Evolutionary conservation across 2,113 vertebrate species (phyloP), one percentile per base, ranked within the genome.

Genomic region (Cygnus buccinator): DNA sequence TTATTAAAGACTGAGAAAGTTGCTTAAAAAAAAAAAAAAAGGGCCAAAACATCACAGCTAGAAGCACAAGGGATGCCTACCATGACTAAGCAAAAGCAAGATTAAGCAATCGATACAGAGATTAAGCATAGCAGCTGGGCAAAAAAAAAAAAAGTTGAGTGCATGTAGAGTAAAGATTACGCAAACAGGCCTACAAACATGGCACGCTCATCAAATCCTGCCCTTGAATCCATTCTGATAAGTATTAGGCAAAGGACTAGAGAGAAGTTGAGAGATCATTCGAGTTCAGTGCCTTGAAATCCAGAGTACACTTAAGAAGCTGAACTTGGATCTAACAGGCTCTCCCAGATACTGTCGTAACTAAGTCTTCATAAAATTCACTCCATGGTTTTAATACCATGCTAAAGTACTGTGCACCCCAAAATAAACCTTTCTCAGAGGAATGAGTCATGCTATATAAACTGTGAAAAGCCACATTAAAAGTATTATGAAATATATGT

Each of bases 1-100:
- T 68, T 90, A 76, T 25, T 77, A 18, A 11, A 68, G 10, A 33
- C 43, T 50, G 44, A 66, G 6, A 28, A 62, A 70, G 18, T 20
- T 57, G 5, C 10, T 16, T 6, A 20, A 25, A 37, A 9, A 17
- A 23, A 54, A 23, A 54, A 28, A 54, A 43, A 29, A 28, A 44
- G 48, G 9, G 26, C 8, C 31, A 54, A 71, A 31, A 58, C 11
- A 76, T 3, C 10, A 67, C 18, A 86, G 28, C 25, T 52, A 70
- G 33, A 61, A 59, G 15, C 7, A 17, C 20, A 74, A 70, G 43
- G 37, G 57, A 87, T 67, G 77, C 52, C 83, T 90, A 90, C 94
- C 93, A 94, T 98, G 97, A 98, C 96, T 94, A 94, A 95, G 97
- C 97, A 97, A 97, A 97, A 97, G 16, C 28, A 68, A 94, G 43